phyloP scores from a whole-genome alignment of 2,888 invertebrate genomes.

The Teleiodes luculella region DNA sequence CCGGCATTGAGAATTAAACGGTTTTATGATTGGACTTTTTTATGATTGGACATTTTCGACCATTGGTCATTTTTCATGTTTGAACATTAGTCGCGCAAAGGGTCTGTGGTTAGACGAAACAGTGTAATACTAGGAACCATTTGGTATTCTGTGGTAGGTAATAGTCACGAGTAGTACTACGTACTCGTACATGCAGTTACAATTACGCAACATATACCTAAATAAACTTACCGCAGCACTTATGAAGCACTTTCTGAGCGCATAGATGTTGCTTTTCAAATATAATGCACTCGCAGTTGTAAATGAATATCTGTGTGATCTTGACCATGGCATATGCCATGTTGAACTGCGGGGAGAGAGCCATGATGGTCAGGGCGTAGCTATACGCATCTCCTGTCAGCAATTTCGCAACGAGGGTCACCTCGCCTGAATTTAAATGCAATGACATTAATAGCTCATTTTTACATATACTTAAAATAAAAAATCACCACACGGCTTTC shows the following conservation, averaged over 20 bases:
- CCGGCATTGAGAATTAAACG: too few species aligned
- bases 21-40: too few species aligned
- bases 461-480: too few species aligned
- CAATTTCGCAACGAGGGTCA: conserved; percentile 54
- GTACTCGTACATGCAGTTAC: too few species aligned
- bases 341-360: conserved; percentile 62
- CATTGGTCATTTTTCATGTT: too few species aligned
- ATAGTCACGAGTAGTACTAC: too few species aligned
- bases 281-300: conserved; percentile 60
- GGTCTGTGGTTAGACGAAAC: too few species aligned
- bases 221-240: conserved; percentile 56
- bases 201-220: neutral
- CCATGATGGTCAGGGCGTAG: conserved; percentile 45
- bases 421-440: conserved; percentile 51
- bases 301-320: conserved; percentile 54
- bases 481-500: too few species aligned
- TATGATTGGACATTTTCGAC: too few species aligned
- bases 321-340: conserved; percentile 60
- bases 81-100: too few species aligned
- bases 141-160: too few species aligned
- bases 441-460: too few species aligned
- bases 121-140: neutral
- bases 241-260: conserved; percentile 45
- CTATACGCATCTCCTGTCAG: conserved; percentile 49
- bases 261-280: conserved; percentile 46